Evolutionary conservation across 2,113 vertebrate genomes (phyloP), one percentile per base, ranked within the genome.

Genomic region (Gasterosteus aculeatus): DNA sequence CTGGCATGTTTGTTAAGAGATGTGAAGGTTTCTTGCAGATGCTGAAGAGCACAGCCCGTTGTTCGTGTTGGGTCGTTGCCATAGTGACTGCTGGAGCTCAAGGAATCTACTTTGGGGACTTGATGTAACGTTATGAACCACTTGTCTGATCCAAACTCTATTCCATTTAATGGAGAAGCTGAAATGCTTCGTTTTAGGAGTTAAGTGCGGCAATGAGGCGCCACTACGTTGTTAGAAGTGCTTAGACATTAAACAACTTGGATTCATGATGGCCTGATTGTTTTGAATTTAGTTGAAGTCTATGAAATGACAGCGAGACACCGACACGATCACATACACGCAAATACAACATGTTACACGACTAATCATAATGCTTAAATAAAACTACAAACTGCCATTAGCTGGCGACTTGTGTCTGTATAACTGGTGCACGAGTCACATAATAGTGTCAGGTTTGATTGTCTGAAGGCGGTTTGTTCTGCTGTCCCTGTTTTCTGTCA

Each of bases 21-120:
- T 59, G 70, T 74, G 60, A 49, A 63, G 22, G 35, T 76, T 59
- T 72, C 72, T 56, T 53, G 58, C 63, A 44, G 57, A 44, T 7
- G 31, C 72, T 69, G 38, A 54, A 65, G 56, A 80, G 54, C 31
- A 1, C 39, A 53, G 76, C 60, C 60, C 1, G 46, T 26, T 26
- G 47, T 29, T 70, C n/a, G 16, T 86, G 84, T 85, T 85, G 77
- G 86, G 80, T 15, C 1, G 87, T 86, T 80, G 42, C 80, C 74
- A 83, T 81, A 60, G 81, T 60, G 72, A 76, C 10, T 10, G 8
- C 18, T 26, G 26, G 51, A 66, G 59, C 70, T 75, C 56, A 1
- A 16, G 60, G 59, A 58, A 60, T 61, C 65, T 61, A 60, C 70
- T 46, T 64, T 35, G 49, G 65, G 62, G 57, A 59, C 56, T 16